These are phyloP conservation scores for Heliangelus exortis DNA, from an alignment of 2,797 vertebrate species.

Conservation along the genomic window DNA sequence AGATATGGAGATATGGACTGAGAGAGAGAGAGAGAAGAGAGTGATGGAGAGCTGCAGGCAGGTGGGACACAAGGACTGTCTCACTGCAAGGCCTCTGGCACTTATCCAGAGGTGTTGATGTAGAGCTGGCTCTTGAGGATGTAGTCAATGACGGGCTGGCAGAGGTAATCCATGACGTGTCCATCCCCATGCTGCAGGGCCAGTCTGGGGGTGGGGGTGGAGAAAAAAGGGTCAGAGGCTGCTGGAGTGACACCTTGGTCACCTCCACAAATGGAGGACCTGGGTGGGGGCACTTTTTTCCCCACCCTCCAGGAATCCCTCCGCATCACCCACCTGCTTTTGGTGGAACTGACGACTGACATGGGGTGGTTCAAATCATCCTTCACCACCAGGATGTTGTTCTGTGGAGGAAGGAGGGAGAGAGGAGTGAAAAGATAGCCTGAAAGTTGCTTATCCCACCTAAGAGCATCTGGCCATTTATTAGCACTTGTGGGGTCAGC, in stretches of 20 bases:
- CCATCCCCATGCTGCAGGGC: slow-evolving; percentile 97
- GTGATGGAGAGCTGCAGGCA: slow-evolving; percentile 61
- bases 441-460: neutral
- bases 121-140: slow-evolving; percentile 98
- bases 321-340: slow-evolving; percentile 88
- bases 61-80: neutral
- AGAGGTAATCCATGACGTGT: slow-evolving; percentile 95
- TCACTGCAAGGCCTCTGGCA: neutral
- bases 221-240: neutral
- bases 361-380: slow-evolving; percentile 92
- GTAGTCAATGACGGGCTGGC: slow-evolving; percentile 97
- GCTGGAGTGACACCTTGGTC: neutral
- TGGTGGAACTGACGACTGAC: slow-evolving; percentile 96
- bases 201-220: slow-evolving; percentile 79
- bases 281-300: neutral
- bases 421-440: neutral
- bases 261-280: neutral
- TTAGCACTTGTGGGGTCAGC: no score
- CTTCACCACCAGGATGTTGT: slow-evolving; percentile 93
- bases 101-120: slow-evolving; percentile 95
- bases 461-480: neutral
- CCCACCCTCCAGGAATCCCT: rapidly evolving
- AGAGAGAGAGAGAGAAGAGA: slow-evolving; percentile 11
- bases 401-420: slow-evolving; percentile 76
- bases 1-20: slow-evolving; percentile 44